phyloP scores from a whole-genome alignment of 2,113 vertebrate genomes.

The Scytalopus superciliaris region DNA sequence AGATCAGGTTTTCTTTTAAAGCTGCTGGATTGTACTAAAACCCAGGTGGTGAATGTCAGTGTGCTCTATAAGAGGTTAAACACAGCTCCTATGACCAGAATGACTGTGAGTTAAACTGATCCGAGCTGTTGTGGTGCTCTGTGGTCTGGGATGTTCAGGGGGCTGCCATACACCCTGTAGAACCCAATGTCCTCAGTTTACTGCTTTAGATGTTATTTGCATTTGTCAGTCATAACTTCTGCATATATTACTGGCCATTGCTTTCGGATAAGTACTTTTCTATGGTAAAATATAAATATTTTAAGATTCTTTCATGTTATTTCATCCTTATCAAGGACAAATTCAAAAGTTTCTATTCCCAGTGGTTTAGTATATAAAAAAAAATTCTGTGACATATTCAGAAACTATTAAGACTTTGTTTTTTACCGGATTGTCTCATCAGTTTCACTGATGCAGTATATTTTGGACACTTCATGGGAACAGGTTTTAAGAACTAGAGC shows the following conservation, averaged over 20 bases:
- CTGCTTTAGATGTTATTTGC: neutral
- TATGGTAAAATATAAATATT: neutral
- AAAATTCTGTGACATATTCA: neutral
- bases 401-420: neutral
- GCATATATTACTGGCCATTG: neutral
- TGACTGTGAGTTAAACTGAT: neutral
- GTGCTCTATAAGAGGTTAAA: neutral
- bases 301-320: neutral
- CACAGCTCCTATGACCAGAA: neutral
- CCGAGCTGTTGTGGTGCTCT: accelerated
- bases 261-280: neutral
- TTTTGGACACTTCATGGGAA: neutral
- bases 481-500: neutral
- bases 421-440: neutral
- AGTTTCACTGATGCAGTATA: neutral
- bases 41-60: neutral
- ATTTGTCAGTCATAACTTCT: neutral
- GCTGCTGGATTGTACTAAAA: neutral
- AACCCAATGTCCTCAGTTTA: neutral
- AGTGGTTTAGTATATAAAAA: neutral
- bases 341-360: neutral
- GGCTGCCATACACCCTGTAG: neutral
- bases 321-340: neutral
- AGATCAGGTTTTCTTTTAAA: neutral
- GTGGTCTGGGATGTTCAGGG: neutral